phyloP scores from a whole-genome alignment of 1,140 invertebrate genomes.

The Galleria mellonella region DNA sequence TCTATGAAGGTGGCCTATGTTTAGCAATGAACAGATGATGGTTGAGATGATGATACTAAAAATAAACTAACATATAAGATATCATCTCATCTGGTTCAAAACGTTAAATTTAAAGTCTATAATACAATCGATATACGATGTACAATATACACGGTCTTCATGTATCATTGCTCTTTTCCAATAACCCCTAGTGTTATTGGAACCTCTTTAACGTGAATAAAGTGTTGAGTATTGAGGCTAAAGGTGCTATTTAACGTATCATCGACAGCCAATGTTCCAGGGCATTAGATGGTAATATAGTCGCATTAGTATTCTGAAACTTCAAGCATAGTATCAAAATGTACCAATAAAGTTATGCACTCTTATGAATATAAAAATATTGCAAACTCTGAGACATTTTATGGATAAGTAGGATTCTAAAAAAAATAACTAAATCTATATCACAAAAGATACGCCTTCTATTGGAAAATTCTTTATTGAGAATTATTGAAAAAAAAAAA shows the following conservation, averaged over 20 bases:
- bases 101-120: too few relatives aligned
- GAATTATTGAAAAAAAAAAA: too few relatives aligned
- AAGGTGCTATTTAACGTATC: constrained; percentile 1
- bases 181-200: neutral
- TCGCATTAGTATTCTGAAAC: neutral
- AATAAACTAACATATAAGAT: too few relatives aligned
- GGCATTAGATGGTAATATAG: neutral
- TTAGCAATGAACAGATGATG: too few relatives aligned
- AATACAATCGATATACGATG: too few relatives aligned
- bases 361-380: neutral
- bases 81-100: too few relatives aligned
- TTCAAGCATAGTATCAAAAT: neutral
- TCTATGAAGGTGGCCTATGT: too few relatives aligned
- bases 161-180: neutral
- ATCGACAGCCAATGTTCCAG: neutral
- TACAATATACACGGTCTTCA: too few relatives aligned
- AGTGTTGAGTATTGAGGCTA: neutral
- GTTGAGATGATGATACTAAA: too few relatives aligned
- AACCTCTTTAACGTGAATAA: neutral
- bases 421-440: too few relatives aligned
- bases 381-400: neutral
- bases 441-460: too few relatives aligned
- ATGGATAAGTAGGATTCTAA: neutral
- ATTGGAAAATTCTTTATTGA: too few relatives aligned
- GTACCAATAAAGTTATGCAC: neutral